Evolutionary conservation across 2,888 invertebrate species (phyloP), one percentile per base, ranked within the genome.

Genomic region (Andrena praecox): DNA sequence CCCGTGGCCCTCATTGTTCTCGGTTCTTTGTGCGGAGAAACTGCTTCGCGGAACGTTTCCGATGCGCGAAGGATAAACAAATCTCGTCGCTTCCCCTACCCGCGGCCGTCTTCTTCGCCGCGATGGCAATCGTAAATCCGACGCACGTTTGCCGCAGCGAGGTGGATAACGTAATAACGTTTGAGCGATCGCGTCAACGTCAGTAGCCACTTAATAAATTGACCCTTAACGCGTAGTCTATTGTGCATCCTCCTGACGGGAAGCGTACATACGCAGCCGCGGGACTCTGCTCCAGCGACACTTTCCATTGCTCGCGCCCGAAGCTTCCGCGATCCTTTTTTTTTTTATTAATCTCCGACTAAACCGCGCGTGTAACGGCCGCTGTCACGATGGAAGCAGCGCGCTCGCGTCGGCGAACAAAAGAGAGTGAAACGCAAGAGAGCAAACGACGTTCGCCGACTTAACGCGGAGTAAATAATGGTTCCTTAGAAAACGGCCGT

Each of bases 141-240:
- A 63, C 24, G 33, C 33, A 66, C 54, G 79, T 69, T 77, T 56
- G 74, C 62, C 10, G 64, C 20, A 77, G 62, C 91, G 89, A 90
- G 89, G 89, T 89, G 88, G 83, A 85, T 80, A 84, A 86, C 85
- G 89, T 88, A 91, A 90, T 87, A 90, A 83, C 85, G 83, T 87
- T 82, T 63, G 80, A 77, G 60, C 82, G 85, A 85, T 87, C 84
- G 75, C 71, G 84, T 81, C 80, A 85, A 84, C 85, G 87, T 79
- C 84, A 86, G 84, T 77, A 77, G 74, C 81, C 89, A 89, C 86
- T 91, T 89, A 86, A 88, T 87, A 89, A 91, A 91, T 91, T 91
- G 89, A 91, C 88, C 86, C 86, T 86, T 88, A 87, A 89, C 87
- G 74, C 80, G 77, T 62, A 52, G 77, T 60, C 78, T 69, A 88